A percentile compares a stretch with the other conserved stretches of the same genome.
Evolutionary conservation across 2,113 vertebrate genomes (phyloP).

Genomic region (Ammospiza nelsoni): DNA sequence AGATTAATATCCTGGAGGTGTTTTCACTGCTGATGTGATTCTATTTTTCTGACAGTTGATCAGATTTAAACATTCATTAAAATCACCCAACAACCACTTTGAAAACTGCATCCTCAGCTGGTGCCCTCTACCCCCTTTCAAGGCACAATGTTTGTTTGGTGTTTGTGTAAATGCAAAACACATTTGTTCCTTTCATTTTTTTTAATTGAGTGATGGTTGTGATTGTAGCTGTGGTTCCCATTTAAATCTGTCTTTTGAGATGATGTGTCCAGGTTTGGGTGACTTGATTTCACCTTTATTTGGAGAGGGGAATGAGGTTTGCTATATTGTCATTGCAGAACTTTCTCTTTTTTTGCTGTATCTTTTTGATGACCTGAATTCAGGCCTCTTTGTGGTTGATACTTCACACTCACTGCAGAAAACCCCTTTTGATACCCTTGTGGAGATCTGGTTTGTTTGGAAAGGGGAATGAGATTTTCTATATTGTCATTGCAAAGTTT

Average conservation of each 20-base stretch:
- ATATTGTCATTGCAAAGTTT: too few relatives aligned
- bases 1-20: background rate
- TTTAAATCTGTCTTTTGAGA: background rate
- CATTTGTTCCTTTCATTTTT: background rate
- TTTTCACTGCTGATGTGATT: background rate
- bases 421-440: background rate
- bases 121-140: background rate
- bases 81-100: background rate
- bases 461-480: too few relatives aligned
- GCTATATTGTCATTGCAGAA: background rate
- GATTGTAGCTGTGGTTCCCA: fast-evolving
- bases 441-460: too few relatives aligned
- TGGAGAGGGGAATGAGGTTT: background rate
- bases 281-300: background rate
- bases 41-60: background rate
- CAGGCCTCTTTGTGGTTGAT: background rate
- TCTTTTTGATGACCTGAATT: background rate
- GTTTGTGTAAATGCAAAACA: background rate
- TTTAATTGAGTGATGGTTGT: background rate
- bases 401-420: background rate
- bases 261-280: background rate
- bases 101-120: background rate
- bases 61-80: background rate
- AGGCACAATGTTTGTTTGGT: background rate
- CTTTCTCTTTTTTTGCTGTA: background rate